phyloP scores from a whole-genome alignment of 2,888 invertebrate genomes.

The Erpobdella octoculata region DNA sequence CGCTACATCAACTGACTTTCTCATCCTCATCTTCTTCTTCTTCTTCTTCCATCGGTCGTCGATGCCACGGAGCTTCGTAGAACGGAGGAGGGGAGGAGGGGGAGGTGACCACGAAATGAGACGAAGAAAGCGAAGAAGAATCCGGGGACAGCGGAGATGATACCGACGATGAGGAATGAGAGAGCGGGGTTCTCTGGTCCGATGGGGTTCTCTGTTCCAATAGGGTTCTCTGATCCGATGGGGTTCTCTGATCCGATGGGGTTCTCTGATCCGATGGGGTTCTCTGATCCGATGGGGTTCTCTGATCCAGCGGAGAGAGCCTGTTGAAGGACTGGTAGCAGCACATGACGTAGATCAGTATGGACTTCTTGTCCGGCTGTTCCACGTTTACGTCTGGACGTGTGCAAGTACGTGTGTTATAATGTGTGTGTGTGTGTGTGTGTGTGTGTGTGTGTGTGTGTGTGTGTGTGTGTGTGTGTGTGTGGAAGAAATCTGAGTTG shows the following conservation, averaged over 20 bases:
- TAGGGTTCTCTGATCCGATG: background rate
- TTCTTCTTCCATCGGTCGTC: background rate
- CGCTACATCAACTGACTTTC: too few relatives aligned
- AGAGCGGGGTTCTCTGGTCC: background rate
- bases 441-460: too few relatives aligned
- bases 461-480: too few relatives aligned
- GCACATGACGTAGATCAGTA: constrained; percentile 92
- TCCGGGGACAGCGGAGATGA: background rate
- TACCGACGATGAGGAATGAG: background rate
- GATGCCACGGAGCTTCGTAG: background rate
- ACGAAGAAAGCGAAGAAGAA: background rate
- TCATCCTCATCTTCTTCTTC: too few relatives aligned
- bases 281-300: background rate
- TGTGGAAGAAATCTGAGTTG: too few relatives aligned
- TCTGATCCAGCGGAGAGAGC: background rate
- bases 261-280: background rate
- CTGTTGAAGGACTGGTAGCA: constrained; percentile 69
- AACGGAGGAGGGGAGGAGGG: constrained; percentile 11
- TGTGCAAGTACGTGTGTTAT: too few relatives aligned
- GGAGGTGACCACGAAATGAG: constrained; percentile 7
- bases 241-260: background rate
- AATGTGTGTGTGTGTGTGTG: too few relatives aligned
- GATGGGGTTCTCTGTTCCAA: too few relatives aligned
- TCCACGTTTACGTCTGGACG: constrained; percentile 83
- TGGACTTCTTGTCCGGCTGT: constrained; percentile 83